phyloP scores from a whole-genome alignment of 2,888 invertebrate genomes.

The Rhagonycha lutea region DNA sequence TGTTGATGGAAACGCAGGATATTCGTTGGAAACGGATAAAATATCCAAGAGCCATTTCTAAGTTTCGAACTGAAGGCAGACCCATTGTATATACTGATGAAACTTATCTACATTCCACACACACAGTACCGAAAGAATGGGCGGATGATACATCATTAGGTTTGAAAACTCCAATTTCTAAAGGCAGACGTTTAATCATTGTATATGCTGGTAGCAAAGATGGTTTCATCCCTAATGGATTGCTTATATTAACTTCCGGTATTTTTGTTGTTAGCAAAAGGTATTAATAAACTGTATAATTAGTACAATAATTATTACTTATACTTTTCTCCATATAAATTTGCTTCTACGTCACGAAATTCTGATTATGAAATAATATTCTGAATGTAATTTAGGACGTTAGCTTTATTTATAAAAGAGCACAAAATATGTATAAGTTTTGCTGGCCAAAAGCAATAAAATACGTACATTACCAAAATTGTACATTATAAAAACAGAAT shows the following conservation, averaged over 20 bases:
- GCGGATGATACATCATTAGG: no score
- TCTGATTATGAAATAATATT: no score
- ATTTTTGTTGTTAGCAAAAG: not conserved
- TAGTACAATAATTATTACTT: no score
- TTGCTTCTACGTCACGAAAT: no score
- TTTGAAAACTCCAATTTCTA: not conserved
- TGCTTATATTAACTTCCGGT: not conserved
- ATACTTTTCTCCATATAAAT: no score
- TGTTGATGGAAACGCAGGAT: not conserved
- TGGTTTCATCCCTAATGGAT: not conserved
- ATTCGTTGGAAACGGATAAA: not conserved
- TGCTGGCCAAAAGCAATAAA: no score
- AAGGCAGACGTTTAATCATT: not conserved
- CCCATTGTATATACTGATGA: not conserved
- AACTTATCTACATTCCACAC: not conserved
- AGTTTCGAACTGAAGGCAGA: not conserved
- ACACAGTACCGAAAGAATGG: no score
- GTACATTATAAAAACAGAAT: no score
- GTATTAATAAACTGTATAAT: no score
- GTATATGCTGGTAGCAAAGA: not conserved
- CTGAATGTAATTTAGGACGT: no score
- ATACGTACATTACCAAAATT: no score
- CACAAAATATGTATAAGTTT: not conserved
- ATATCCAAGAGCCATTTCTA: not conserved
- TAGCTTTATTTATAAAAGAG: no score